Conservation (phyloP, 2,888 invertebrate genomes). For the Unio delphinus region DNA sequence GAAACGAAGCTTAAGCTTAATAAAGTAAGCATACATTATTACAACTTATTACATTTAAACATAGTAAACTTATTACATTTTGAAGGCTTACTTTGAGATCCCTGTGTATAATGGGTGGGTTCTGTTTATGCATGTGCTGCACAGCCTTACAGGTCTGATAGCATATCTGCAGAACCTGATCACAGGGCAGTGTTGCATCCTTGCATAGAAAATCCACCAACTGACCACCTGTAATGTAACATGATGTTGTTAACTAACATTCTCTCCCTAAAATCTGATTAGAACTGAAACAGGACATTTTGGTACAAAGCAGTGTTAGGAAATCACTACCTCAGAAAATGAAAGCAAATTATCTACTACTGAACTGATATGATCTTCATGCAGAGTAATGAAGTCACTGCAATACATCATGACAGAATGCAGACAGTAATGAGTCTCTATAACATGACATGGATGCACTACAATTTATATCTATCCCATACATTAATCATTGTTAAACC, state of each 20-base stretch:
- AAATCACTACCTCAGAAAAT: no score
- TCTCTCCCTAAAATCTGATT: no score
- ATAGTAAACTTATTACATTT: neutral
- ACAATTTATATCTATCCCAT: no score
- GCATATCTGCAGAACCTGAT: slow-evolving; percentile 81
- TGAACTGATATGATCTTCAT: no score
- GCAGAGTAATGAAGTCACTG: no score
- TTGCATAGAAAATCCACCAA: slow-evolving; percentile 67
- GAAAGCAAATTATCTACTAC: no score
- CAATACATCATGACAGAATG: no score
- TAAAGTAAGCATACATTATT: neutral
- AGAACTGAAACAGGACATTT: no score
- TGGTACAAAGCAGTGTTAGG: no score
- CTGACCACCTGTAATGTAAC: slow-evolving; percentile 59
- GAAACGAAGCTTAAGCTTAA: neutral
- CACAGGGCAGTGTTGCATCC: slow-evolving; percentile 61
- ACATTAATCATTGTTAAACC: no score
- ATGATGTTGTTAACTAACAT: neutral
- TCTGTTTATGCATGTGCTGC: slow-evolving; percentile 92
- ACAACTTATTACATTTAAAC: neutral
- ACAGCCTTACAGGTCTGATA: slow-evolving; percentile 93
- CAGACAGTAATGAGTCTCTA: no score
- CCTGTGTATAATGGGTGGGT: slow-evolving; percentile 92
- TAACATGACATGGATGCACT: no score
- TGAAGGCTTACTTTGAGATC: slow-evolving; percentile 85